A percentile compares a stretch with the other conserved stretches of the same genome.
phyloP scores from a whole-genome alignment of 2,113 vertebrate genomes.

The Pao palembangensis region DNA sequence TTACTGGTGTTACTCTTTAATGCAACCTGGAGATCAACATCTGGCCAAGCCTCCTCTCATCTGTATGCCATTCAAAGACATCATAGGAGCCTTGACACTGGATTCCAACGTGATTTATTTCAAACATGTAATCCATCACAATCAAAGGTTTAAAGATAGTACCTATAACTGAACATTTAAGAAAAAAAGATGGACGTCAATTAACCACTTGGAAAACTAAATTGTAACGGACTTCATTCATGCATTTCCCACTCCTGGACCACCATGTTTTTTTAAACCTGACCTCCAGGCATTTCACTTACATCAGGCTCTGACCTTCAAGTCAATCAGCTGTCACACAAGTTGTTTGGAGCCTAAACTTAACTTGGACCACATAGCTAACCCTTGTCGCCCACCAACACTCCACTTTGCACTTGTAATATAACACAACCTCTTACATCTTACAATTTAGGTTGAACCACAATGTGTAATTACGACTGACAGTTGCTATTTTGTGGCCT shows the following conservation, averaged over 20 bases:
- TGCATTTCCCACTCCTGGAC: not conserved
- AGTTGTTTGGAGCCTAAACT: constrained; percentile 43
- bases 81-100: no score
- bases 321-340: constrained; percentile 39
- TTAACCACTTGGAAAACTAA: no score
- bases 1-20: no score
- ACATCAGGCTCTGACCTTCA: constrained; percentile 15
- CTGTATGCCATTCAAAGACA: not conserved
- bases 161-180: no score
- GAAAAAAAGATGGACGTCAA: no score
- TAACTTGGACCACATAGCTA: constrained; percentile 46
- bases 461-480: constrained; percentile 59
- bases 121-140: no score
- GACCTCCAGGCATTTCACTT: constrained; percentile 9
- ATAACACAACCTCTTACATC: constrained; percentile 45
- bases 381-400: constrained; percentile 44
- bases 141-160: no score
- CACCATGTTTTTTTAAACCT: constrained; percentile 10
- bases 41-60: no score
- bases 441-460: constrained; percentile 54
- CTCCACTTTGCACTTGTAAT: constrained; percentile 27
- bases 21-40: no score
- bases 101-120: no score
- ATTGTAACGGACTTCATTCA: not conserved
- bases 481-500: constrained; percentile 43